Percentiles rank a stretch among this genome's conserved stretches.
These are phyloP conservation scores for Anolis sagrei DNA, from an alignment of 2,113 vertebrate genomes.

Conservation along the genomic window DNA sequence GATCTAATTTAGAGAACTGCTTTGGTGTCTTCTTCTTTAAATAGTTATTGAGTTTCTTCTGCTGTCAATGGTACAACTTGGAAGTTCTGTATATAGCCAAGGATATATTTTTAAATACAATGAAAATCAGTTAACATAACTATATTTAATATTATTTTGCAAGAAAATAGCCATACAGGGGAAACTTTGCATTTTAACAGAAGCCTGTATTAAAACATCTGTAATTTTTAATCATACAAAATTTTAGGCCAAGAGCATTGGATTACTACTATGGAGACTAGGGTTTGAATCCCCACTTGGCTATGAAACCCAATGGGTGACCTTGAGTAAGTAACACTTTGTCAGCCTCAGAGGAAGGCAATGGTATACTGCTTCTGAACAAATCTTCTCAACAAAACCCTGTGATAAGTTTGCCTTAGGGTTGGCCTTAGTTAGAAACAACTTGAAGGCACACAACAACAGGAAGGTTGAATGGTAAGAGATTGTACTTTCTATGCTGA, in stretches of 20 bases:
- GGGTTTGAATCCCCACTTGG: too few relatives aligned
- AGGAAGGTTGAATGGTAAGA: background rate
- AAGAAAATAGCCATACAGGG: background rate
- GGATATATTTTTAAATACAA: constrained; percentile 17
- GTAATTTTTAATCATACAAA: background rate
- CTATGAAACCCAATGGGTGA: too few relatives aligned
- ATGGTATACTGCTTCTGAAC: too few relatives aligned
- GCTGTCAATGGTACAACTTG: constrained; percentile 5
- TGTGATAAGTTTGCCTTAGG: too few relatives aligned
- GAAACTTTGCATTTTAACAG: background rate
- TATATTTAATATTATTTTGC: background rate
- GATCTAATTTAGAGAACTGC: constrained; percentile 19
- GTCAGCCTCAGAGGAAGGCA: too few relatives aligned
- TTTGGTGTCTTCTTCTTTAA: constrained; percentile 1
- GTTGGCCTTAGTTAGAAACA: too few relatives aligned
- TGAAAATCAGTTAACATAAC: constrained; percentile 37
- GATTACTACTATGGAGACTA: background rate
- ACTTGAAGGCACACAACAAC: too few relatives aligned
- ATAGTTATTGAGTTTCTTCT: constrained; percentile 24
- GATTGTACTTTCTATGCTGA: background rate
- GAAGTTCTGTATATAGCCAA: background rate
- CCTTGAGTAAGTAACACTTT: too few relatives aligned
- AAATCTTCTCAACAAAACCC: too few relatives aligned
- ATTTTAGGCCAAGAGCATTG: background rate
- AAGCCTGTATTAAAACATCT: background rate